These are phyloP conservation scores for Syrphus vitripennis DNA, from an alignment of 2,888 invertebrate genomes.

Conservation along the genomic window DNA sequence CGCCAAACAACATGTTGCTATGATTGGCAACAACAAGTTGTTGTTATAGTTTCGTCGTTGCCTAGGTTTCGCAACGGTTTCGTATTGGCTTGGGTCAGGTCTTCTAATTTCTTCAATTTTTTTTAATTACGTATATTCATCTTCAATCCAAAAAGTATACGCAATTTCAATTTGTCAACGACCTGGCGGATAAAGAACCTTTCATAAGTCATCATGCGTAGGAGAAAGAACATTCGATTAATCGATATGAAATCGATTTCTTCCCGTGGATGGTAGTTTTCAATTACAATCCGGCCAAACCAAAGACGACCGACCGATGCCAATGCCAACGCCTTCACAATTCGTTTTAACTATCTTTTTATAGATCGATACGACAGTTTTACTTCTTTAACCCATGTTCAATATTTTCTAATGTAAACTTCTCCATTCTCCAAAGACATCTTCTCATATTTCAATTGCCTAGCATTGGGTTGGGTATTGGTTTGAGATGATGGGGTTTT, in stretches of 20 bases:
- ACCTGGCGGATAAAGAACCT: neutral
- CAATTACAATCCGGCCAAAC: conserved; percentile 30
- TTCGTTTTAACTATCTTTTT: conserved; percentile 9
- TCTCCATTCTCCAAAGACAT: conserved; percentile 24
- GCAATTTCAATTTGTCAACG: neutral
- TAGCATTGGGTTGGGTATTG: neutral
- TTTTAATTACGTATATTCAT: neutral
- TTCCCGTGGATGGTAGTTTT: conserved; percentile 39
- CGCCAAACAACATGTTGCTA: too few relatives aligned
- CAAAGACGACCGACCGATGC: neutral
- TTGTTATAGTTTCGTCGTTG: too few relatives aligned
- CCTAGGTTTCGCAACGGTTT: too few relatives aligned
- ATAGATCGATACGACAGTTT: conserved; percentile 35
- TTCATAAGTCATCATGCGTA: conserved; percentile 59
- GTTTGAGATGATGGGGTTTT: neutral
- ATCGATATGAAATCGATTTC: conserved; percentile 59
- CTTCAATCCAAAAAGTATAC: neutral
- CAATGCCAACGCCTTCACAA: conserved; percentile 45
- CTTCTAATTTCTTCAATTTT: neutral
- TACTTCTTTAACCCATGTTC: conserved; percentile 40
- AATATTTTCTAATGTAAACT: conserved; percentile 56
- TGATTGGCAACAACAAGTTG: too few relatives aligned
- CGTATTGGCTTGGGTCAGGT: too few relatives aligned
- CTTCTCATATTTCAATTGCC: conserved; percentile 53
- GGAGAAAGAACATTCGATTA: conserved; percentile 56